Conservation (phyloP, 1,140 invertebrate genomes). For the Leptonema lineaticorne region DNA sequence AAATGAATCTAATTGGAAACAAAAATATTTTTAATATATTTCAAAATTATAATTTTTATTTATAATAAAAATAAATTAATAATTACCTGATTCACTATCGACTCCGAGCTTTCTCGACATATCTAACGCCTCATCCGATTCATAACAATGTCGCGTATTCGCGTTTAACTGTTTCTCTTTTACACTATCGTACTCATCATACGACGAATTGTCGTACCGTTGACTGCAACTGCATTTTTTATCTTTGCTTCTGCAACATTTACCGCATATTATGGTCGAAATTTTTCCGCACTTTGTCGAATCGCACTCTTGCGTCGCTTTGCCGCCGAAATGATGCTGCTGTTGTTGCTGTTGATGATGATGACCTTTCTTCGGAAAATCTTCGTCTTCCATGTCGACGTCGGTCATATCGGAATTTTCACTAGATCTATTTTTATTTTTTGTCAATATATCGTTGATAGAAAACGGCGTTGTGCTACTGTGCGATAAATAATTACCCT, state of each 20-base stretch:
- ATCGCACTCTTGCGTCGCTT: background rate
- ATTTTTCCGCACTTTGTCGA: background rate
- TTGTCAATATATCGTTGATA: conserved; percentile 73
- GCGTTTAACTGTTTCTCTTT: conserved; percentile 34
- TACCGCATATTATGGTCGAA: conserved; percentile 16
- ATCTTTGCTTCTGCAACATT: conserved; percentile 20
- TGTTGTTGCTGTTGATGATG: too few relatives aligned
- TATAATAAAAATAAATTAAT: too few relatives aligned
- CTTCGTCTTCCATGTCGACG: conserved; percentile 31
- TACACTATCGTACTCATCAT: conserved; percentile 13
- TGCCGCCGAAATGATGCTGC: background rate
- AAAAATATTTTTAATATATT: too few relatives aligned
- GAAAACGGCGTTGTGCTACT: conserved; percentile 71
- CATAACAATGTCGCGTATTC: conserved; percentile 38
- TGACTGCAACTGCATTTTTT: conserved; percentile 19
- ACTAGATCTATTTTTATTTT: conserved; percentile 44
- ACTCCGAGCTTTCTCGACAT: conserved; percentile 46
- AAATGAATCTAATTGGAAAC: too few relatives aligned
- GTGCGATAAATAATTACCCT: conserved; percentile 38
- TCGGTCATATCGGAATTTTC: conserved; percentile 13
- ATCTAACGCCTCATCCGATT: conserved; percentile 46
- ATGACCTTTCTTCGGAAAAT: background rate
- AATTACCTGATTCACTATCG: conserved; percentile 38
- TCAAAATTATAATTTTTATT: too few relatives aligned
- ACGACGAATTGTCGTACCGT: background rate